Base-by-base conservation (phyloP, 2,888 invertebrate species). In the Melolontha melolontha region DNA sequence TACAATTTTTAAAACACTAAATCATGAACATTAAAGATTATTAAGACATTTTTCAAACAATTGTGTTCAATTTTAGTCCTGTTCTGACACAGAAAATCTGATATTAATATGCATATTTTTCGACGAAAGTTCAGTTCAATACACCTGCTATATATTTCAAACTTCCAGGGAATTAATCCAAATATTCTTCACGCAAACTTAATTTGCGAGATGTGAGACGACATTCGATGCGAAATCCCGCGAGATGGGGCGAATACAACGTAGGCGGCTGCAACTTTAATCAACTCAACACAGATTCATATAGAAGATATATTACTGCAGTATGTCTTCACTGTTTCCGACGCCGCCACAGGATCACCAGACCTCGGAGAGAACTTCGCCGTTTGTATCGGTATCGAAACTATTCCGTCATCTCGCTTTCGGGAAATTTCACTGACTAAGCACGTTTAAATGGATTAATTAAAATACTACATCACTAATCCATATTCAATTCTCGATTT, bases 181-280 rank as follows among this genome's bases (percentile, higher is more conserved):
- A 54, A 54, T 54, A 54, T 54, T 54, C 54, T 54, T 54, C 17
- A 41, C 40, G 54, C 54, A 11, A 54, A 54, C 40, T 54, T 54
- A 54, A 54, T 54, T 54, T 67, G 68, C 47, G 70, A 70, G 70
- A 74, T 73, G 71, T 75, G 70, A 73, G 70, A 67, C 72, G 70
- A 72, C 75, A 75, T 76, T 76, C 75, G 75, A 76, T 73, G 72
- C 74, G 75, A 74, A 74, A 72, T 72, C 75, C 71, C 75, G 66
- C 66, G 75, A 74, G 75, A 70, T 69, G 69, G 71, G 72, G 74
- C 73, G 75, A 74, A 76, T 73, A 73, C 71, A 68, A 72, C 68
- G 69, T 54, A 40, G 54, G 72, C 70, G 71, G 68, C 63, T 67
- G 67, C 62, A 72, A 70, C 71, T 76, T 76, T 76, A 76, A 76